Base-by-base conservation (phyloP, 2,797 vertebrate species). In the Periparus ater region DNA sequence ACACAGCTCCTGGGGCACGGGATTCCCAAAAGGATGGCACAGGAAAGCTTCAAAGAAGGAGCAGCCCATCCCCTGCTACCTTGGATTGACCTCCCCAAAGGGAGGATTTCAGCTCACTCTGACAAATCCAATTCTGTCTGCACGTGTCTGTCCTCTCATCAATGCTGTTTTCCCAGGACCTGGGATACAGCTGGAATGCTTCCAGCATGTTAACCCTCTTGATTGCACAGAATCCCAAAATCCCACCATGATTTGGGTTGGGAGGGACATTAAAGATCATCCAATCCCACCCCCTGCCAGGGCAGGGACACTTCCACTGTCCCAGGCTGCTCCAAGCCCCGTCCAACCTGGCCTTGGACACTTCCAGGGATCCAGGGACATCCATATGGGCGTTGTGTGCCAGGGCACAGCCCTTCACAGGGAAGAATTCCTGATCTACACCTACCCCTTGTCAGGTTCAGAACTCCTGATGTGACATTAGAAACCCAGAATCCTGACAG, bases 251-350 rank as follows among this genome's bases (percentile, higher is more conserved):
- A 44, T 27, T 32, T 48, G 34, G 32, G 16, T 5, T 26, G n/a
- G 26, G 16, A 74, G 7, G 27, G 50, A 36, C 3, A 7, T 8
- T 21, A 13, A 50, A 15, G n/a, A 3, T 16, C 0, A n/a, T 5
- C 32, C 36, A 36, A 13, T 26, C 1, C 7, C 29, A 40, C 5
- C 2, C 26, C 11, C 9, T 65, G 16, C 38, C 36, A 50, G 5
- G 47, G 71, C 55, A 70, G 23, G 44, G 50, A 70, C 72, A 45
- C 17, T 10, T 71, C 45, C 51, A 53, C 51, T 2, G 1, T 4
- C 15, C 11, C 51, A 83, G 51, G 9, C 0, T 40, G 45, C 7
- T 83, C 34, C 21, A n/a, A 65, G 11, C 7, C 15, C 5, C 0
- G 0, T 18, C 29, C 51, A 89, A 0, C 14, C 13, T 45, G 36